Evolutionary conservation across 2,888 invertebrate species (phyloP), one percentile per base, ranked within the genome.

Genomic region (Drosophila histrio): DNA sequence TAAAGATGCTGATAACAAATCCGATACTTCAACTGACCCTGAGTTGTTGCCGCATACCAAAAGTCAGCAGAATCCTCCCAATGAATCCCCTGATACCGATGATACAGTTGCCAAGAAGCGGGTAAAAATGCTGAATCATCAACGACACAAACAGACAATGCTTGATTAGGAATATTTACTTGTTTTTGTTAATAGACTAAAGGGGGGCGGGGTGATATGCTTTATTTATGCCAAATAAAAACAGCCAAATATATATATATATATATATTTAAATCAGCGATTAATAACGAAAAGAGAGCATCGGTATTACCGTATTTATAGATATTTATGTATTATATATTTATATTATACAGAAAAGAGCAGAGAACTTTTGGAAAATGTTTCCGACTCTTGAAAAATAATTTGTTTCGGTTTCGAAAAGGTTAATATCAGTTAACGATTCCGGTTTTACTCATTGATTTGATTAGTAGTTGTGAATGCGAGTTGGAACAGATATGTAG

Each of bases 71-170:
- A n/a, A 24, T 9, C 7, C 19, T 26, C 15, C 26, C 0, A 24
- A 15, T 17, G 43, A 49, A 2, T 9, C 36, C 15, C 13, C 52
- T n/a, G 21, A 17, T 24, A 26, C 17, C 32, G 28, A 50, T 50
- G 49, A 24, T 38, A 44, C 17, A 34, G 46, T 47, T 30, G 56
- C 19, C 9, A 77, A 83, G 54, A 86, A 82, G 63, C 73, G 80
- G 80, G 79, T 85, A 85, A 82, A 69, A 21, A 47, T 28, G 60
- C 41, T 24, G 13, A 30, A 4, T 7, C 30, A 47, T 22, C 63
- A 2, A 58, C 36, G 11, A 57, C 58, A 53, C 58, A 57, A 36
- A 72, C 39, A 28, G 4, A 28, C 26, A 24, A 38, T n/a, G 6
- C 22, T 38, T 52, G 30, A 46, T 53, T 71, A 58, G 57, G n/a